Evolutionary conservation across 2,888 invertebrate species (phyloP).

Genomic region (Oscheius sp.): DNA sequence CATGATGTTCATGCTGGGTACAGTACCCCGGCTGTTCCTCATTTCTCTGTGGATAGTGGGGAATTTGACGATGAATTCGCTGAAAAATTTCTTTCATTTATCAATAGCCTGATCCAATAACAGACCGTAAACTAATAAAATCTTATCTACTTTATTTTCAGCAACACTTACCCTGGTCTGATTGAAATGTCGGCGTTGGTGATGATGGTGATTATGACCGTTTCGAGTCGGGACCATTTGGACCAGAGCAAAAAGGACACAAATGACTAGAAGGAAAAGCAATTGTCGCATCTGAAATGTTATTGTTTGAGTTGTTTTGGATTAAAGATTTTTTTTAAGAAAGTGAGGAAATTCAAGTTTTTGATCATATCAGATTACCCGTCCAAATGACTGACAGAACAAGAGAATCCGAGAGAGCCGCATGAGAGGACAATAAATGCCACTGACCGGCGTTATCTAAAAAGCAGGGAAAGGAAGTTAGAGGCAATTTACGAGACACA

Average conservation of each 20-base stretch:
- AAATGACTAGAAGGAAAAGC: not conserved
- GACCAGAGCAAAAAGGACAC: conserved; percentile 6
- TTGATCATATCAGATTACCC: too few species aligned
- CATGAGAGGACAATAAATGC: too few species aligned
- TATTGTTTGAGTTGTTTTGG: too few species aligned
- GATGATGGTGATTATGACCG: conserved; percentile 2
- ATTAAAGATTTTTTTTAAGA: too few species aligned
- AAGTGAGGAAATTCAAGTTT: too few species aligned
- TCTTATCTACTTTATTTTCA: not conserved
- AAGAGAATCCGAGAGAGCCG: too few species aligned
- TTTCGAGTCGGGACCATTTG: not conserved
- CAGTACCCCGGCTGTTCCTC: conserved; percentile 43
- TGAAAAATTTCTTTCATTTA: conserved; percentile 11
- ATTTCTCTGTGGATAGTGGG: conserved; percentile 33
- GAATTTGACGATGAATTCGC: conserved; percentile 29
- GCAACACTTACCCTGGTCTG: conserved; percentile 6
- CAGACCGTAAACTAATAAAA: conserved; percentile 22
- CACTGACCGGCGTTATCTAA: too few species aligned
- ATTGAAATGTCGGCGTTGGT: not conserved
- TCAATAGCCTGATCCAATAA: not conserved
- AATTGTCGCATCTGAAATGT: conserved; percentile 30
- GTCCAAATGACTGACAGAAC: too few species aligned
- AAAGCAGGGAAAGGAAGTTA: too few species aligned
- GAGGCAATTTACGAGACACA: too few species aligned
- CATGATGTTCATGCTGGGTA: conserved; percentile 54